Conservation (phyloP, 2,797 vertebrate genomes). For the Amniataba percoides region DNA sequence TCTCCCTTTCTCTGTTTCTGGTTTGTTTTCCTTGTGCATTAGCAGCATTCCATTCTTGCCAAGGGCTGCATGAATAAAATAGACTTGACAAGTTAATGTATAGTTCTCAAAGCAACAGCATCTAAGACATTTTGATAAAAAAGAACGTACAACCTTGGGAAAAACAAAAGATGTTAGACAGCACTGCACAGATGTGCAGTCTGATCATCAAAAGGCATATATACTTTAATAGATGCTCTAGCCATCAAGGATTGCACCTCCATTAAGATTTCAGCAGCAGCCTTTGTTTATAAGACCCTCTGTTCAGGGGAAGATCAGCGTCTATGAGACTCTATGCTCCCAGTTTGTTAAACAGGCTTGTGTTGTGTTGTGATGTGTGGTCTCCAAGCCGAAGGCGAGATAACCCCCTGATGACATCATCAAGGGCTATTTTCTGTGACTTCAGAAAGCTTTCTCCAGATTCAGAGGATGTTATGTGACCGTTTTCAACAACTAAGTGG, state of each 20-base stretch:
- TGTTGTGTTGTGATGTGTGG: constrained; percentile 1
- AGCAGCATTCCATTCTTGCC: too few relatives aligned
- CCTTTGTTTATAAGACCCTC: neutral
- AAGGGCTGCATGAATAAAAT: neutral
- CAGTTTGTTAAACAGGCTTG: neutral
- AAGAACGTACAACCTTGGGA: neutral
- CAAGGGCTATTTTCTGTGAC: constrained; percentile 19
- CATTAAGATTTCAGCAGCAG: neutral
- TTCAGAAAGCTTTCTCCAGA: constrained; percentile 6
- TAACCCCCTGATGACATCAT: constrained; percentile 24
- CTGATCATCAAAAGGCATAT: neutral
- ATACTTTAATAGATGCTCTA: neutral
- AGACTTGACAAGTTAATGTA: neutral
- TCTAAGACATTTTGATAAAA: neutral
- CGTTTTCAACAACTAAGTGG: neutral
- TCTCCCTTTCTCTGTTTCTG: neutral
- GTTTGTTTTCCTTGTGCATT: neutral
- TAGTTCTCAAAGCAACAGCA: neutral
- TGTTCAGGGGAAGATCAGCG: neutral
- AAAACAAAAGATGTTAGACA: neutral
- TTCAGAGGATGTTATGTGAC: neutral
- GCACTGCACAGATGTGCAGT: neutral
- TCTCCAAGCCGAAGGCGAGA: neutral
- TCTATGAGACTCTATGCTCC: neutral
- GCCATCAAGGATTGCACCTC: neutral